A percentile compares a stretch with the other conserved stretches of the same genome.
Conservation (phyloP, 2,797 vertebrate genomes). For the Muscicapa comitata region DNA sequence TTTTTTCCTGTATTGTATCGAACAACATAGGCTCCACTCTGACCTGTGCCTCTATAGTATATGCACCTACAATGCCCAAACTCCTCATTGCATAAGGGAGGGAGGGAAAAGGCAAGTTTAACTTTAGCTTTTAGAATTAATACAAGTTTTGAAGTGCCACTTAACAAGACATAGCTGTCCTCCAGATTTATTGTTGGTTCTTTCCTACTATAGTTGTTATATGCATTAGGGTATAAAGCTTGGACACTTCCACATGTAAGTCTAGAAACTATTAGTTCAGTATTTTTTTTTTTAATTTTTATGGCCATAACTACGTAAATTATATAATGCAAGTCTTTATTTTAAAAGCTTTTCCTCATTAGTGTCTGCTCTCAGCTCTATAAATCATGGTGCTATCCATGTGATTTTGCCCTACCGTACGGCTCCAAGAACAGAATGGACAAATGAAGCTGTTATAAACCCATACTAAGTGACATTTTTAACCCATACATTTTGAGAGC, state of each 20-base stretch:
- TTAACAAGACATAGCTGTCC: not conserved
- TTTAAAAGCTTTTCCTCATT: conserved; percentile 58
- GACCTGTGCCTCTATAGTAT: not conserved
- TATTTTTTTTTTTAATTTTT: not conserved
- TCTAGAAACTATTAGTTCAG: not conserved
- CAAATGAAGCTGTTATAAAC: conserved; percentile 27
- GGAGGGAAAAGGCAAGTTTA: not conserved
- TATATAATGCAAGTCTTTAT: conserved; percentile 3
- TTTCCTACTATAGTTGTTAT: not conserved
- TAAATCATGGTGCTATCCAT: not conserved
- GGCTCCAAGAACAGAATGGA: not conserved
- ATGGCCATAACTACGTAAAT: not conserved
- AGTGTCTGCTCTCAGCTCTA: not conserved
- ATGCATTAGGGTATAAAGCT: not conserved
- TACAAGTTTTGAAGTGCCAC: not conserved
- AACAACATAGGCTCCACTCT: not conserved
- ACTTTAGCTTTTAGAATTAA: not conserved
- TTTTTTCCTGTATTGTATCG: not conserved
- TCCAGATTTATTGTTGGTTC: not conserved
- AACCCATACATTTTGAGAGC: not conserved
- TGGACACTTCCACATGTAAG: not conserved
- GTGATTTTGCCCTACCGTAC: not conserved
- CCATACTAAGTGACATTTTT: conserved; percentile 5
- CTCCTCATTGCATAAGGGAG: not conserved
- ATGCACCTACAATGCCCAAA: not conserved